Base-by-base conservation (phyloP, 1,140 invertebrate species). In the Bombus sylvicola region DNA sequence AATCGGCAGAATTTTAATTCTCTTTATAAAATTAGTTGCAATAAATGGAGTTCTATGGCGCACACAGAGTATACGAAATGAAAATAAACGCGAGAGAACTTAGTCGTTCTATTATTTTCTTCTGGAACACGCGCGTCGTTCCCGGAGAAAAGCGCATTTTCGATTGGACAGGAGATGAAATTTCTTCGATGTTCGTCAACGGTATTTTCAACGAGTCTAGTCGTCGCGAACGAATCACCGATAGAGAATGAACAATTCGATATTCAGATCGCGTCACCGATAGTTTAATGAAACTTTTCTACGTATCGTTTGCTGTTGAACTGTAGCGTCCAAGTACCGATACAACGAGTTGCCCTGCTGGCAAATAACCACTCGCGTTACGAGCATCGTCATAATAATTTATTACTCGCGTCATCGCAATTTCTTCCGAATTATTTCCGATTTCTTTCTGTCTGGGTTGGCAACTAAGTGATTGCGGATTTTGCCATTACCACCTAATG, bases 201-300 rank as follows among this genome's bases (percentile, higher is more conserved):
- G 59, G 3, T 80, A 73, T 72, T 66, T 64, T 18, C 25, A 79
- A 64, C 57, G 13, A 73, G 37, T 69, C 25, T 13, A 15, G 25
- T 66, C 41, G 28, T 43, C 41, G n/a, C 57, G 34, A 41, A 81
- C 81, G 83, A 85, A 85, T 74, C 78, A 43, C 13, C 66, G 39
- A 74, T 66, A 78, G 57, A 81, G 81, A 47, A 47, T 47, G 78
- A 43, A 81, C 71, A 57, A 68, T 68, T 81, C 59, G 59, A 85
- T 66, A 71, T 79, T 47, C 76, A 72, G 39, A 79, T 28, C 69
- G 43, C 78, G 78, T 85, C 83, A 85, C 15, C 34, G 78, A 74
- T 81, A 57, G 78, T 81, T 78, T 73, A 74, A 66, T 74, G 37
- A 81, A 85, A 74, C 31, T 85, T 72, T 68, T 39, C 41, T 57